Percentiles rank a stretch among this genome's conserved stretches.
These are phyloP conservation scores for Neomonachus schauinslandi DNA, from an alignment of 2,113 vertebrate species.

Conservation along the genomic window DNA sequence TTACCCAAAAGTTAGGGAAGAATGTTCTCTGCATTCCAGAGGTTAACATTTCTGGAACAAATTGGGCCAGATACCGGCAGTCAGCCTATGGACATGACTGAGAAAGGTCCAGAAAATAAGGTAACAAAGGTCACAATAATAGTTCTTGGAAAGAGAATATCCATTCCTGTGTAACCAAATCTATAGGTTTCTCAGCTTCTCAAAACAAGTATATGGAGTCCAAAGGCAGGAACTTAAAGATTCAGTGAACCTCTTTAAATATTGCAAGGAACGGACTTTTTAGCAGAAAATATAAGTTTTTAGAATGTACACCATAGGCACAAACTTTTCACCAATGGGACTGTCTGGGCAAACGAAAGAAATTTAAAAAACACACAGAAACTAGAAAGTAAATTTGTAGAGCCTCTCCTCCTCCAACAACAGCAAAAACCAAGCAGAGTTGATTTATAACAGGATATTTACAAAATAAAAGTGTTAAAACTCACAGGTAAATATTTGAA, in stretches of 20 bases:
- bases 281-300: background rate
- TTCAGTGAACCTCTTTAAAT: background rate
- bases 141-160: background rate
- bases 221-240: constrained; percentile 38
- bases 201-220: background rate
- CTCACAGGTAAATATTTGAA: constrained; percentile 54
- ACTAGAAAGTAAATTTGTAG: constrained; percentile 18
- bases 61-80: background rate
- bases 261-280: background rate
- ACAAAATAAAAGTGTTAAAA: constrained; percentile 54
- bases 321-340: background rate
- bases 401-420: background rate
- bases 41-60: constrained; percentile 27
- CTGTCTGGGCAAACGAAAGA: background rate
- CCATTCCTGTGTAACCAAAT: constrained; percentile 27
- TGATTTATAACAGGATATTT: constrained; percentile 27
- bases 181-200: background rate
- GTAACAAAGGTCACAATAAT: background rate
- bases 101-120: constrained; percentile 21
- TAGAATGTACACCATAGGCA: background rate
- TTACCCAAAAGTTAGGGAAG: background rate
- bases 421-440: background rate
- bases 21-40: background rate
- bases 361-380: constrained; percentile 38
- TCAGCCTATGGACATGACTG: background rate